Evolutionary conservation across 2,113 vertebrate genomes (phyloP), one percentile per base, ranked within the genome.

Genomic region (Scolopax mira): DNA sequence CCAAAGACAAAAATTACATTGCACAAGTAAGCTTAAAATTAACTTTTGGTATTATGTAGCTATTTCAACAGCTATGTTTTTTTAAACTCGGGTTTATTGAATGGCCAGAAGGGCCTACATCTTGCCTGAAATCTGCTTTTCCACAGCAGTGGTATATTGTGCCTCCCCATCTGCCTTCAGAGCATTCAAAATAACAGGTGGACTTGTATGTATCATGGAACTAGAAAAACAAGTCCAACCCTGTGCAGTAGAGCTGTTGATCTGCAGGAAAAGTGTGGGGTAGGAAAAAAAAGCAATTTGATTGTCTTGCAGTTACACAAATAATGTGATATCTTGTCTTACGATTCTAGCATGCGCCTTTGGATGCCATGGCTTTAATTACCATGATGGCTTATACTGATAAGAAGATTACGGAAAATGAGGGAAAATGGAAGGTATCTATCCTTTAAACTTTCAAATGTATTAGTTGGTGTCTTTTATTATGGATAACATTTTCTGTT

Each of bases 351-450:
- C 99, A 99, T 91, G 92, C 99, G 11, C 99, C 99, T 13, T 98
- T 97, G 61, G 99, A 99, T 94, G 99, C 97, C 72, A 99, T 99
- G 99, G 98, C 98, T 30, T 74, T 99, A 85, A 98, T 99, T 91
- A 97, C 97, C 35, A 62, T 99, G 95, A 97, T 97, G 49, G 75
- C 97, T 97, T 98, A 98, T 64, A 30, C 98, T 1, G 99, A 99
- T 92, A 96, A 98, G 95, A 98, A 98, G 80, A 62, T 99, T 72
- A 85, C 98, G 89, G 98, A 98, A 85, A 97, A 92, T 55, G 98
- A 98, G 58, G 99, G 99, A 79, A 98, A 97, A 78, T 99, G 99
- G 99, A 99, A 99, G 99, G 99, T 99, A 98, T 95, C 91, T 84
- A 16, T 87, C 35, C 35, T 90, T 81, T 60, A 85, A 88, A 37